Evolutionary conservation across 2,888 invertebrate genomes (phyloP).

Genomic region (Endomychus coccineus): DNA sequence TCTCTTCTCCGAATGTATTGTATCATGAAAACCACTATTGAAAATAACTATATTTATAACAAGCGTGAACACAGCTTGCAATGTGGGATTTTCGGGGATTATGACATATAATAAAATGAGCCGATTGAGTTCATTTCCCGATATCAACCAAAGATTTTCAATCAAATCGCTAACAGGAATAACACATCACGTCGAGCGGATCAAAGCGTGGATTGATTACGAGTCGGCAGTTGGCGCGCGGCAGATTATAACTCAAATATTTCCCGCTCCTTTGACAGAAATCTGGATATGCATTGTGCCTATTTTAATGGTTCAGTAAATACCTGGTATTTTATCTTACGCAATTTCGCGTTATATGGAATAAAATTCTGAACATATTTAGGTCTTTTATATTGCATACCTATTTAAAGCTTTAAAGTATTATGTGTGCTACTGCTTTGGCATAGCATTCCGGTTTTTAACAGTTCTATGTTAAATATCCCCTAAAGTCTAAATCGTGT

Average conservation of each 20-base stretch:
- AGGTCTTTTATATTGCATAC: constrained; percentile 1
- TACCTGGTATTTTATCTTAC: constrained; percentile 18
- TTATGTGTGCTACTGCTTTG: neutral
- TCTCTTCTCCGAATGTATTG: no score
- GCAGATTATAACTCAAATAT: constrained; percentile 20
- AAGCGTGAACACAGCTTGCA: no score
- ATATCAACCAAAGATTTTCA: no score
- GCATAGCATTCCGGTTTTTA: neutral
- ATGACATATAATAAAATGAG: no score
- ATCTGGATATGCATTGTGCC: constrained; percentile 15
- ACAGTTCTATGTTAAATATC: no score
- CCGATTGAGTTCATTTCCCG: no score
- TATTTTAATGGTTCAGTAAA: constrained; percentile 20
- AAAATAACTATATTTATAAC: no score
- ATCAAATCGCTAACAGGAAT: neutral
- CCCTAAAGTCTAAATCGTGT: no score
- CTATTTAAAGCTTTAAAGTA: neutral
- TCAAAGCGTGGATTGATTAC: constrained; percentile 16
- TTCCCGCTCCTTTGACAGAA: constrained; percentile 21
- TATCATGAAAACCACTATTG: no score
- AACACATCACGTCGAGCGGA: constrained; percentile 14
- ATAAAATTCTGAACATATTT: constrained; percentile 14
- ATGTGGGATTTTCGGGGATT: no score
- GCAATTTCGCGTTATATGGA: constrained; percentile 7
- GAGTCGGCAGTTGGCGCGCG: constrained; percentile 21